Base-by-base conservation (phyloP, 2,888 invertebrate genomes). In the Nematopogon swammerdamellus region DNA sequence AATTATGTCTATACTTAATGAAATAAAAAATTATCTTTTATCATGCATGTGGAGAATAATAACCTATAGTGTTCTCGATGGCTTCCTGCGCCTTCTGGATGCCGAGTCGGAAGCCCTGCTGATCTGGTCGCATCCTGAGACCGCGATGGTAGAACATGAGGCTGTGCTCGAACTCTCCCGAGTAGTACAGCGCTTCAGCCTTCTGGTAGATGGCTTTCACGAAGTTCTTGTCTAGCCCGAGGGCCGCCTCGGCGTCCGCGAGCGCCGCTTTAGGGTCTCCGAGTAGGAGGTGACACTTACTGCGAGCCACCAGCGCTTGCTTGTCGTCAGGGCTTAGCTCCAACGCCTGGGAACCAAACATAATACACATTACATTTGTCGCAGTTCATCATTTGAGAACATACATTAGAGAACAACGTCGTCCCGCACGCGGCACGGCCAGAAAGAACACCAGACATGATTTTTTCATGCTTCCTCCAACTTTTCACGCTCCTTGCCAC, bases 1-100 rank as follows among this genome's bases (percentile, higher is more conserved):
- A n/a, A n/a, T n/a, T n/a, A n/a, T n/a, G n/a, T n/a, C n/a, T n/a
- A n/a, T n/a, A n/a, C n/a, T n/a, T n/a, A n/a, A n/a, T n/a, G n/a
- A n/a, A n/a, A n/a, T n/a, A n/a, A n/a, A n/a, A n/a, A n/a, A n/a
- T n/a, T n/a, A n/a, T n/a, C n/a, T n/a, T n/a, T n/a, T n/a, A n/a
- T n/a, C n/a, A n/a, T n/a, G n/a, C n/a, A n/a, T n/a, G n/a, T n/a
- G n/a, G n/a, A n/a, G n/a, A n/a, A n/a, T n/a, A n/a, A n/a, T n/a
- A n/a, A n/a, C n/a, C n/a, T 49, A 97, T 90, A 1, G 95, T 91
- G 64, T 94, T 95, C 67, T 94, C 90, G 56, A 97, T 96, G 8
- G 96, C 95, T 66, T 96, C 94, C 76, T 93, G 92, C 0, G 92
- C 91, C 67, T 97, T 96, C 62, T 95, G 94, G 0, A 96, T 91